Conservation (phyloP, 1,140 invertebrate genomes). For the Euura saliciscinereae region DNA sequence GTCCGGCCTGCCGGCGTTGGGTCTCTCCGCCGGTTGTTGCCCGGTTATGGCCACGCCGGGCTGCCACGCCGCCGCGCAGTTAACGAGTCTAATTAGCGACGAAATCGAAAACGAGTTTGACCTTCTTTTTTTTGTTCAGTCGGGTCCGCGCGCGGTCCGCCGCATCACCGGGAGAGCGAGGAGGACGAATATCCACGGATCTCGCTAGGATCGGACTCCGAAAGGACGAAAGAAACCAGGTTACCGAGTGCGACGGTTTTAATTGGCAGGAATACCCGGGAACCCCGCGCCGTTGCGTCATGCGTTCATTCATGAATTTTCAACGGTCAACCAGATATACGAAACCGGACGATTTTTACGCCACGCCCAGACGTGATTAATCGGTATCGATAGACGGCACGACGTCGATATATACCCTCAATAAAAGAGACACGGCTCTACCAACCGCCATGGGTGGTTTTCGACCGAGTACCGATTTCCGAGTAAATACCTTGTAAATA, state of each 20-base stretch:
- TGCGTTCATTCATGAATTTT: too few relatives aligned
- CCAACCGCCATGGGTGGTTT: conserved; percentile 8
- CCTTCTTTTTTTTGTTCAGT: conserved; percentile 43
- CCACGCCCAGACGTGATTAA: background rate
- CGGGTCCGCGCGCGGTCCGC: conserved; percentile 6
- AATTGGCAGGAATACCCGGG: background rate
- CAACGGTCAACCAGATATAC: too few relatives aligned
- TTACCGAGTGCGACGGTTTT: background rate
- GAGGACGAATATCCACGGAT: background rate
- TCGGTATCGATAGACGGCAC: background rate
- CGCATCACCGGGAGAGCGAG: background rate
- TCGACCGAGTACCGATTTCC: background rate
- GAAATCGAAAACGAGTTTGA: conserved; percentile 63
- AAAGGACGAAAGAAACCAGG: background rate
- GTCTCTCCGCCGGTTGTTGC: conserved; percentile 34
- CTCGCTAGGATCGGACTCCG: background rate
- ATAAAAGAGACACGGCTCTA: background rate
- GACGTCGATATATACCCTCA: conserved; percentile 2
- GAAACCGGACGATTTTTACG: background rate
- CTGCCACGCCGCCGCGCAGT: conserved; percentile 44
- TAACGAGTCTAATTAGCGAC: conserved; percentile 63
- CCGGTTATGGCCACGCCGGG: conserved; percentile 52
- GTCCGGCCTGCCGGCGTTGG: conserved; percentile 37
- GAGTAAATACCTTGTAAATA: conserved; percentile 10
- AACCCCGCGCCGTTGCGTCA: too few relatives aligned